Evolutionary conservation across 2,888 invertebrate genomes (phyloP), one percentile per base, ranked within the genome.

Genomic region (Cryptus viduatorius): DNA sequence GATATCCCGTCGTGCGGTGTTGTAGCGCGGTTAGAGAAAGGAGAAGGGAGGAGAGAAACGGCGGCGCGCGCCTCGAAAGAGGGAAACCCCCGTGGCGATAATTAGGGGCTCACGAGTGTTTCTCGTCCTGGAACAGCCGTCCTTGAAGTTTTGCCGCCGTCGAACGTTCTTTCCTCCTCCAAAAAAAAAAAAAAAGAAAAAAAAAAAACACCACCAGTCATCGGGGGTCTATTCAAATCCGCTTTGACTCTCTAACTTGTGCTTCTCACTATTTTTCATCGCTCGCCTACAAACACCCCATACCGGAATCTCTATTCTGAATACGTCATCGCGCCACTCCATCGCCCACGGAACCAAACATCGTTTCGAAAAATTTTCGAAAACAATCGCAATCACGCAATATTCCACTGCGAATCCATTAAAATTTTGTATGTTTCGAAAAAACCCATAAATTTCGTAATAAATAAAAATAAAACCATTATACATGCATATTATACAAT

Each of bases 81-180:
- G 93, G 92, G 93, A 91, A 91, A 92, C 93, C 93, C 93, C 93
- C 87, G 93, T 90, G 89, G 93, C 88, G 93, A 93, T 93, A 93
- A 93, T 93, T 93, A 93, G 93, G 92, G 92, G 91, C 91, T 93
- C 92, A 91, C 92, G 93, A 92, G 93, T 93, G 92, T 93, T 93
- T 92, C 92, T 93, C 91, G 91, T 90, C 91, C 89, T 92, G 90
- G 90, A 87, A 89, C 86, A 83, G 89, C 89, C 90, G 90, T 90
- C 92, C 93, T 93, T 93, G 92, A 93, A 93, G 93, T 92, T 93
- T 91, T 86, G 92, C 93, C 93, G 93, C 92, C 88, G 68, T 59
- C 80, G 59, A 42, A 37, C 37, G 4, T 24, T 77, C 73, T 53
- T 68, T 73, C 64, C 72, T 72, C 73, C 80, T 77, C 85, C 72